phyloP scores from a whole-genome alignment of 2,113 vertebrate species.

The Clarias batrachus region DNA sequence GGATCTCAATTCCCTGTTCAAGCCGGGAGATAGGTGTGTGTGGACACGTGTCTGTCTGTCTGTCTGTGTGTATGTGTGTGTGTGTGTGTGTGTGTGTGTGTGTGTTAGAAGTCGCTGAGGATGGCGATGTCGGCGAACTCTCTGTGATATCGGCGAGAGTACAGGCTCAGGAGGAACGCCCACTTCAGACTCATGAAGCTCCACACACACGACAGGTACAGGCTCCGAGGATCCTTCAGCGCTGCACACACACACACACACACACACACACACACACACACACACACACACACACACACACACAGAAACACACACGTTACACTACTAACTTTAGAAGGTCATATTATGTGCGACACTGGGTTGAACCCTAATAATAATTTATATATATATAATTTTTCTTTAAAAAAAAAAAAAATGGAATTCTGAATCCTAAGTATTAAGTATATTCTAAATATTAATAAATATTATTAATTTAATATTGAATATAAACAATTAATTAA shows the following conservation, averaged over 20 bases:
- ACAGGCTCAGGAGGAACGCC: slow-evolving; percentile 79
- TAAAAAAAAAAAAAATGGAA: too few species aligned
- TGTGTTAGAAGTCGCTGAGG: slow-evolving; percentile 82
- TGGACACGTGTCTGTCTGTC: background rate
- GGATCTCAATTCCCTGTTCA: background rate
- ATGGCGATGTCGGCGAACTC: slow-evolving; percentile 92
- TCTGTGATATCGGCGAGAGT: slow-evolving; percentile 81
- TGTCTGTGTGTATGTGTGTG: background rate
- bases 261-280: slow-evolving; percentile 30
- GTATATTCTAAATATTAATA: too few species aligned
- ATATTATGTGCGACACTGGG: background rate
- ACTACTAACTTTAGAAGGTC: background rate
- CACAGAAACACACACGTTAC: slow-evolving; percentile 15
- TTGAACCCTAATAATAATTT: background rate
- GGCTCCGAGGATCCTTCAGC: slow-evolving; percentile 80
- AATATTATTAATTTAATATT: too few species aligned
- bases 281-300: slow-evolving; percentile 41
- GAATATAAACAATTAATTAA: too few species aligned
- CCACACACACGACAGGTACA: slow-evolving; percentile 88
- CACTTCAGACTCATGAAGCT: slow-evolving; percentile 90
- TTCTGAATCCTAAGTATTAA: too few species aligned
- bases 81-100: background rate
- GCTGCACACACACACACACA: slow-evolving; percentile 66
- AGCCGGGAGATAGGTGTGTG: background rate
- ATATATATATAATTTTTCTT: too few species aligned